A percentile compares a stretch with the other conserved stretches of the same genome.
Conservation (phyloP, 64 coral and sea anemone species). For the Actinia tenebrosa region DNA sequence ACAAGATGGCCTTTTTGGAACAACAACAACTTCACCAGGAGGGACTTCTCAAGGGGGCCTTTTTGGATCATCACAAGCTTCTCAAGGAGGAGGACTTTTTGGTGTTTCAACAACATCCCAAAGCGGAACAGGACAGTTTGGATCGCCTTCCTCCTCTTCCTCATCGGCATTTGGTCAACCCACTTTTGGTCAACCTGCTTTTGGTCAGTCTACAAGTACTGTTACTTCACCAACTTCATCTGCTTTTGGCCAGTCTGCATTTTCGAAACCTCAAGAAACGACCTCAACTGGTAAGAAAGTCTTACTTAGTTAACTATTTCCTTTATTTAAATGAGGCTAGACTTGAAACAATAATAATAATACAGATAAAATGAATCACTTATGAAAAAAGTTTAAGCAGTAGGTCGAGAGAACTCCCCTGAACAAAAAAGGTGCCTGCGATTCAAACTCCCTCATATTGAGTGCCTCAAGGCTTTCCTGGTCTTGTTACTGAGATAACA, state of each 20-base stretch:
- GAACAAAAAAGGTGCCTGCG: no score
- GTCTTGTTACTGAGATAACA: no score
- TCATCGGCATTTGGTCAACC: slow-evolving; percentile 29
- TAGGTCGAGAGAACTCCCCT: no score
- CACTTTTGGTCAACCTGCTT: slow-evolving; percentile 31
- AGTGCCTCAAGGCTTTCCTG: no score
- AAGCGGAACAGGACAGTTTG: neutral
- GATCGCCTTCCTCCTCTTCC: neutral
- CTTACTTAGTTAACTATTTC: no score
- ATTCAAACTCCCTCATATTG: no score
- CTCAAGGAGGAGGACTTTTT: slow-evolving; percentile 4
- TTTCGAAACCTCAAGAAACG: slow-evolving; percentile 18
- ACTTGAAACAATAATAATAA: no score
- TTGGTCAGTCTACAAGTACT: slow-evolving; percentile 18
- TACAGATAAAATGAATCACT: no score
- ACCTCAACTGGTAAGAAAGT: neutral
- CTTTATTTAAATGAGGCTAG: no score
- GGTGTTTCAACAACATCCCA: slow-evolving; percentile 15
- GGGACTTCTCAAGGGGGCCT: neutral
- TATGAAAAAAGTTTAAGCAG: no score
- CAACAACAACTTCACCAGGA: neutral
- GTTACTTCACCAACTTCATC: neutral
- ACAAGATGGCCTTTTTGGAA: neutral
- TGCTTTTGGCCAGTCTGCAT: slow-evolving; percentile 25
- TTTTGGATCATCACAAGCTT: neutral